Evolutionary conservation across 2,888 invertebrate genomes (phyloP).

Genomic region (Mesorhabditis spiculigera): DNA sequence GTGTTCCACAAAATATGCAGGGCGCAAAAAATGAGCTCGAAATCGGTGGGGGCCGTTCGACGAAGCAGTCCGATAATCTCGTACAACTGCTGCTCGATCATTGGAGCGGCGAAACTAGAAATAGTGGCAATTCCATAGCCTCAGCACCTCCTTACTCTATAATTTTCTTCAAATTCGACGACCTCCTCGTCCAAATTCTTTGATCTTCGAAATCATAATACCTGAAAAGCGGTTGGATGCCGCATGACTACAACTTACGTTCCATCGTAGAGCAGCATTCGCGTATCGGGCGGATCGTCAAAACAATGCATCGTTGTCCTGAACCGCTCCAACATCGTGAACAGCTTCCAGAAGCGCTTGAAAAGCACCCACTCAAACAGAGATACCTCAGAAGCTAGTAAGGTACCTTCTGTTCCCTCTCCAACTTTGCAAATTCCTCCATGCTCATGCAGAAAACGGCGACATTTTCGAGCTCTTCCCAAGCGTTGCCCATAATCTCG

Average conservation of each 20-base stretch:
- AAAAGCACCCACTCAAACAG: neutral
- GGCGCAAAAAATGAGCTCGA: too few relatives aligned
- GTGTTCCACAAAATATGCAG: too few relatives aligned
- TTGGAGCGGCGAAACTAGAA: too few relatives aligned
- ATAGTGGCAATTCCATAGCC: too few relatives aligned
- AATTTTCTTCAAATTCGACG: neutral
- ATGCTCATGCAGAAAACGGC: slow-evolving; percentile 4
- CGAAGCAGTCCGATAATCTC: too few relatives aligned
- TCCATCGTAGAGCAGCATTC: neutral
- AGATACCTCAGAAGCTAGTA: neutral
- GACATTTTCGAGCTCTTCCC: neutral
- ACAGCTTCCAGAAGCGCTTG: neutral
- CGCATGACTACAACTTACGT: neutral
- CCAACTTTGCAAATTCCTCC: neutral
- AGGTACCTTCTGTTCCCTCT: slow-evolving; percentile 1
- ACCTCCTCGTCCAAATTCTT: neutral
- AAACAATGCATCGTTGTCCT: slow-evolving; percentile 1
- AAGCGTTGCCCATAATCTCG: too few relatives aligned
- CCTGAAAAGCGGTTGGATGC: neutral
- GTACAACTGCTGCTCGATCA: too few relatives aligned
- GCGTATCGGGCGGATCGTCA: neutral
- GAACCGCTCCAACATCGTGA: neutral
- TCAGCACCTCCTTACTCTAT: neutral
- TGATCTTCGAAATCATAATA: slow-evolving; percentile 2
- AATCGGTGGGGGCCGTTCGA: too few relatives aligned